Percentiles rank a stretch among this genome's conserved stretches.
These are phyloP conservation scores for Brienomyrus brachyistius DNA, from an alignment of 2,113 vertebrate species.

Conservation along the genomic window DNA sequence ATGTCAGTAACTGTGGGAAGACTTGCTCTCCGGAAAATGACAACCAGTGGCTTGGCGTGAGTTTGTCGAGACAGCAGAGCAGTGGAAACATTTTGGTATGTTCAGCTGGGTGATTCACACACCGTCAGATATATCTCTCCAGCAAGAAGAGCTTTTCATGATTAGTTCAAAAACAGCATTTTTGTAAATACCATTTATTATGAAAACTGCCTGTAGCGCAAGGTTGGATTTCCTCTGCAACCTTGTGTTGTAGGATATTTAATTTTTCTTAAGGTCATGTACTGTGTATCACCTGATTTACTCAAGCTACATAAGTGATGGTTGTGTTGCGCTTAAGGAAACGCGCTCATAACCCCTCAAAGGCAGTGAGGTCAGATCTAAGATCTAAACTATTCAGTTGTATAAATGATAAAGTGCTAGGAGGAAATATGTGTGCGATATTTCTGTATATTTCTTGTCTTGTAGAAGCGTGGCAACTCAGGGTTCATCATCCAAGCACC, in stretches of 20 bases:
- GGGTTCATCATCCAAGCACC: background rate
- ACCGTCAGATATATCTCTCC: background rate
- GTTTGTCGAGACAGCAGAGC: conserved; percentile 77
- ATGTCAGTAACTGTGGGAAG: conserved; percentile 70
- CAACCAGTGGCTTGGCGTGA: conserved; percentile 93
- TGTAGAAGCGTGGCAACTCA: background rate
- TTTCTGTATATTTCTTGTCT: background rate
- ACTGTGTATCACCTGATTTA: background rate
- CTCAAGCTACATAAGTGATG: background rate
- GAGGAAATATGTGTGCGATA: background rate
- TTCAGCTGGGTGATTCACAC: background rate
- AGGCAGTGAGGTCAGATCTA: background rate
- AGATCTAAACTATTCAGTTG: background rate
- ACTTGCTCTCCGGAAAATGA: conserved; percentile 79
- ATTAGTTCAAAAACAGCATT: background rate
- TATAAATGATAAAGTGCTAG: background rate
- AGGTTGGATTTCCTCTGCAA: background rate
- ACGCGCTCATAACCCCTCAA: background rate
- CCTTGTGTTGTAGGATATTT: background rate
- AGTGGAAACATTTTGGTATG: conserved; percentile 77
- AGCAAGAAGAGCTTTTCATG: background rate
- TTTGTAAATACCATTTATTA: background rate
- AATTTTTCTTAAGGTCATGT: background rate
- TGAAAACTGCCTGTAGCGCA: background rate
- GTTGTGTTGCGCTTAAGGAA: background rate